phyloP scores from a whole-genome alignment of 2,113 vertebrate species.

The Cryptotis parvus region DNA sequence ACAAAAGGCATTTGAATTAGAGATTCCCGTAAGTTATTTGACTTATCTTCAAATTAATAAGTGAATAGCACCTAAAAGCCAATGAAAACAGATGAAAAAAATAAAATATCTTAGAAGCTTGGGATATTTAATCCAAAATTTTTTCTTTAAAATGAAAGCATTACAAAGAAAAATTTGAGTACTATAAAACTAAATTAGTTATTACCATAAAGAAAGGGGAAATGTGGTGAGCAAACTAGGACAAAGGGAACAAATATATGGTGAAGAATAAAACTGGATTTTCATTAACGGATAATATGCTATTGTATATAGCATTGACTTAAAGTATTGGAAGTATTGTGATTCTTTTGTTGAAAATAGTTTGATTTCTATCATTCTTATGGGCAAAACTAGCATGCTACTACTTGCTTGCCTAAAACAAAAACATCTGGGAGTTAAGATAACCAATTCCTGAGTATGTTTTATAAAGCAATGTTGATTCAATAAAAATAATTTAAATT shows the following conservation, averaged over 20 bases:
- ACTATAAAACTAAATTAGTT: too few relatives aligned
- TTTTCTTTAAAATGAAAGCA: conserved; percentile 52
- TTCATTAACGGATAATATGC: background rate
- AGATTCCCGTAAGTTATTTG: conserved; percentile 21
- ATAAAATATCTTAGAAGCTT: conserved; percentile 1
- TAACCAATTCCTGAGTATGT: too few relatives aligned
- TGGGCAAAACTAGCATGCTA: too few relatives aligned
- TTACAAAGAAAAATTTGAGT: background rate
- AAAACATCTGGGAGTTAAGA: too few relatives aligned
- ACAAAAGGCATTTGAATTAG: background rate
- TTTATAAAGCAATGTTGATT: too few relatives aligned
- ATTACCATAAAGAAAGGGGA: background rate
- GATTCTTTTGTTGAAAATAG: too few relatives aligned
- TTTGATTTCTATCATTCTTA: too few relatives aligned
- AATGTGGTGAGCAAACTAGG: background rate
- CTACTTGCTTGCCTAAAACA: too few relatives aligned
- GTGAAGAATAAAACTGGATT: background rate
- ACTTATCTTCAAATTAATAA: conserved; percentile 50
- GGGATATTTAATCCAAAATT: background rate
- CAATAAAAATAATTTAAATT: background rate
- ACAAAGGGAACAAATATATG: background rate
- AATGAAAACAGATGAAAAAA: conserved; percentile 7
- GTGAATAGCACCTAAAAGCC: background rate
- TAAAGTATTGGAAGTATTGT: too few relatives aligned
- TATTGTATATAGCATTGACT: too few relatives aligned